Evolutionary conservation across 2,888 invertebrate genomes (phyloP).

Genomic region (Nomada ferruginata): DNA sequence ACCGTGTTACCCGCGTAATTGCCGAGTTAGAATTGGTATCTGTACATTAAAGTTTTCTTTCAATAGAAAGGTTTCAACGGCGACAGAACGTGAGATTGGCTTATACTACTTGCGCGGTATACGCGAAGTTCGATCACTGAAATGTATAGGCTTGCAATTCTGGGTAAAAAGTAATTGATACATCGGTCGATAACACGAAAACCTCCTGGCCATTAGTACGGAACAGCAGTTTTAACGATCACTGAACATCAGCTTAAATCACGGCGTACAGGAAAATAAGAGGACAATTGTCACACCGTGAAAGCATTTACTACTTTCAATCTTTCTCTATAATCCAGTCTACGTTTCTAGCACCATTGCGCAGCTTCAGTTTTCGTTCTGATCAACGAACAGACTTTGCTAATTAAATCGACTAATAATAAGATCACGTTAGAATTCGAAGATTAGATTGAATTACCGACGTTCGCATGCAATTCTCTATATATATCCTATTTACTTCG

Average conservation of each 20-base stretch:
- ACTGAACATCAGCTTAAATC: slow-evolving; percentile 44
- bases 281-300: slow-evolving; percentile 54
- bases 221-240: slow-evolving; percentile 67
- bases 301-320: slow-evolving; percentile 73
- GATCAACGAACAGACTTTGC: slow-evolving; percentile 48
- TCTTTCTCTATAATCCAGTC: slow-evolving; percentile 77
- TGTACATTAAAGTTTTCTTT: background rate
- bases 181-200: slow-evolving; percentile 18
- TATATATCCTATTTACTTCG: slow-evolving; percentile 46
- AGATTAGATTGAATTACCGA: slow-evolving; percentile 70
- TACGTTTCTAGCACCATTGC: slow-evolving; percentile 77
- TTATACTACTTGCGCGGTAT: too few relatives aligned
- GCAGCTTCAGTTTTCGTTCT: slow-evolving; percentile 65
- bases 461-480: slow-evolving; percentile 71
- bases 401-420: slow-evolving; percentile 63
- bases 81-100: too few relatives aligned
- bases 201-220: slow-evolving; percentile 41
- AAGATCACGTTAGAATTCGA: slow-evolving; percentile 65
- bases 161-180: background rate
- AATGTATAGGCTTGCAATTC: too few relatives aligned
- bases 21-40: background rate
- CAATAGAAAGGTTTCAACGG: too few relatives aligned
- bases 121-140: too few relatives aligned
- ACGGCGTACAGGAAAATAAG: slow-evolving; percentile 53
- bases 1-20: slow-evolving; percentile 50